A percentile compares a stretch with the other conserved stretches of the same genome.
Evolutionary conservation across 2,797 vertebrate genomes (phyloP).

Genomic region (Coendou prehensilis): DNA sequence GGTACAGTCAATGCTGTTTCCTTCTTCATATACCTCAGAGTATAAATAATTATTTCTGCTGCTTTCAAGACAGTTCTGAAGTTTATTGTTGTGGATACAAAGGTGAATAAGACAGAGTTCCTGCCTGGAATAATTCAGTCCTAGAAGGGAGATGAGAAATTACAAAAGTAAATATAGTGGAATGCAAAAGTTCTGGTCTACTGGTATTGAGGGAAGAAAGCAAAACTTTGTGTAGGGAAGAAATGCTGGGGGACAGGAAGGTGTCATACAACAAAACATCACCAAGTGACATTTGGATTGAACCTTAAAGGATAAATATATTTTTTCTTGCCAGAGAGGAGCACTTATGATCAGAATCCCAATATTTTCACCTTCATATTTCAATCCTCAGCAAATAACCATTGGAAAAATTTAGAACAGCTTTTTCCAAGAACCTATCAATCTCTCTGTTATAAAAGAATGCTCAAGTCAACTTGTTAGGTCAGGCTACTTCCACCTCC

Average conservation of each 20-base stretch:
- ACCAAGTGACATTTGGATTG: background rate
- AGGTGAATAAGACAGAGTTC: background rate
- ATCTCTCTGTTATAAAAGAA: constrained; percentile 1
- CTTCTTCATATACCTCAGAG: background rate
- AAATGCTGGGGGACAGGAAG: background rate
- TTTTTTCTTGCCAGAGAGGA: background rate
- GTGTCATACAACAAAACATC: background rate
- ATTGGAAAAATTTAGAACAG: background rate
- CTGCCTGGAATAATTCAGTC: background rate
- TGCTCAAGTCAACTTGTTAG: background rate
- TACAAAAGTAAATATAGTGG: background rate
- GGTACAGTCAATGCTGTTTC: background rate
- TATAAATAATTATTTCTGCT: background rate
- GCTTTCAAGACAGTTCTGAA: background rate
- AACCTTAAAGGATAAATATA: background rate
- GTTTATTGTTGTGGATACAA: background rate
- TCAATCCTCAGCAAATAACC: background rate
- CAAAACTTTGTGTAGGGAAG: background rate
- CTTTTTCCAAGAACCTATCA: background rate
- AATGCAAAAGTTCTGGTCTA: background rate
- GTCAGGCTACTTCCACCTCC: background rate
- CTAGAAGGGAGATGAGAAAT: background rate
- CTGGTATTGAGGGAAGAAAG: background rate
- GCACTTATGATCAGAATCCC: background rate
- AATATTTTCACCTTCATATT: background rate